Percentiles rank a stretch among this genome's conserved stretches.
phyloP scores from a whole-genome alignment of 1,140 invertebrate genomes.

The Drosophila burlai region DNA sequence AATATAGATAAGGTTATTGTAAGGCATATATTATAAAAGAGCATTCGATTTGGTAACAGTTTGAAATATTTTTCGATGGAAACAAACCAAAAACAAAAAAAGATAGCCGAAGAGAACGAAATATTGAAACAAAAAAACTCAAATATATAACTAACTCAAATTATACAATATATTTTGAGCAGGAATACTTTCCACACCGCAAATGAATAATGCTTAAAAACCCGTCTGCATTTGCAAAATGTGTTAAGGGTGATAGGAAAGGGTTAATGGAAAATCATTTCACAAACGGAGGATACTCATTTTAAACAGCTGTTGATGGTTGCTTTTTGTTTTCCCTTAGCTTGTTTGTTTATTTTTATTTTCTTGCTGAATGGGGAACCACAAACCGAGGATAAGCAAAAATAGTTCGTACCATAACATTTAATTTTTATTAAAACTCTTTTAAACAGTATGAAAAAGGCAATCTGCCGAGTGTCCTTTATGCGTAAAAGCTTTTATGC shows the following conservation, averaged over 20 bases:
- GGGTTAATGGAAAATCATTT: constrained; percentile 1
- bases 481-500: constrained; percentile 9
- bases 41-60: constrained; percentile 7
- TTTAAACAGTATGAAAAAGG: neutral
- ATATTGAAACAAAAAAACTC: neutral
- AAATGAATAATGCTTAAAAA: neutral
- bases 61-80: neutral
- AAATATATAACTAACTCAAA: no score
- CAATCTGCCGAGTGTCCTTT: constrained; percentile 3
- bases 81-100: neutral
- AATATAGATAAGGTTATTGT: constrained; percentile 22
- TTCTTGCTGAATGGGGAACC: neutral
- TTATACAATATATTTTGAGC: no score
- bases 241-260: neutral
- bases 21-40: neutral
- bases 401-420: constrained; percentile 4
- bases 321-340: neutral
- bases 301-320: constrained; percentile 2
- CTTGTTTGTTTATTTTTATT: neutral
- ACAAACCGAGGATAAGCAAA: neutral
- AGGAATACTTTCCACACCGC: neutral
- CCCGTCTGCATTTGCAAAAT: neutral
- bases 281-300: neutral
- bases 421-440: neutral
- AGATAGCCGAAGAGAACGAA: neutral